Evolutionary conservation across 2,888 invertebrate genomes (phyloP), one percentile per base, ranked within the genome.

Genomic region (Zele albiditarsus): DNA sequence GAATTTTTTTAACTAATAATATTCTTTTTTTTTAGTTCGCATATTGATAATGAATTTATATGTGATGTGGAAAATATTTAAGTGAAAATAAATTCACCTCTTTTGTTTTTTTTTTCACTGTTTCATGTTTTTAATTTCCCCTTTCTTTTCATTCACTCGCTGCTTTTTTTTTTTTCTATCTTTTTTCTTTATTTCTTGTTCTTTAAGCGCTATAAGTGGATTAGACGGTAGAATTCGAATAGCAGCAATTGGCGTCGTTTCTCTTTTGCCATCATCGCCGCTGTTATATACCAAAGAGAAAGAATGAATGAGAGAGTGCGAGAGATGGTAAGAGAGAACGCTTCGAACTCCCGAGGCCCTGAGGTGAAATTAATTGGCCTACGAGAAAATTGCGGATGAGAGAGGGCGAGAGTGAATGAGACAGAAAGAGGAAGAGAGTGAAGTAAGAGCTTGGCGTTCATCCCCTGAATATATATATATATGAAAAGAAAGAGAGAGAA

Each of bases 321-420:
- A 31, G 33, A 69, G 53, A 69, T 14, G n/a, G 49, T 20, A 66
- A 66, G 42, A 66, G 42, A 23, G 66, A 38, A 27, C 16, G 53
- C 25, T 28, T 69, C 53, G 68, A 69, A 69, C 68, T 57, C 53
- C 46, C 49, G 63, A 68, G 65, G 69, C 71, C 68, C 60, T 58
- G 73, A 77, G 68, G 62, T 31, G 70, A 75, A 77, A 80, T 81
- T 80, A 80, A 82, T 81, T 81, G 79, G 78, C 78, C 78, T 74
- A 72, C 75, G 74, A 75, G 74, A 75, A 71, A 75, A 75, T 75
- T 75, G 71, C 71, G 66, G 71, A 71, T 75, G 31, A 42, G 73
- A 69, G 53, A 23, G 49, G n/a, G 67, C 28, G 63, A 58, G 20
- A 6, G 53, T 20, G 53, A 8, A 12, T 38, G 12, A 38, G 38